phyloP scores from a whole-genome alignment of 2,888 invertebrate genomes.

The Cenopis cana region DNA sequence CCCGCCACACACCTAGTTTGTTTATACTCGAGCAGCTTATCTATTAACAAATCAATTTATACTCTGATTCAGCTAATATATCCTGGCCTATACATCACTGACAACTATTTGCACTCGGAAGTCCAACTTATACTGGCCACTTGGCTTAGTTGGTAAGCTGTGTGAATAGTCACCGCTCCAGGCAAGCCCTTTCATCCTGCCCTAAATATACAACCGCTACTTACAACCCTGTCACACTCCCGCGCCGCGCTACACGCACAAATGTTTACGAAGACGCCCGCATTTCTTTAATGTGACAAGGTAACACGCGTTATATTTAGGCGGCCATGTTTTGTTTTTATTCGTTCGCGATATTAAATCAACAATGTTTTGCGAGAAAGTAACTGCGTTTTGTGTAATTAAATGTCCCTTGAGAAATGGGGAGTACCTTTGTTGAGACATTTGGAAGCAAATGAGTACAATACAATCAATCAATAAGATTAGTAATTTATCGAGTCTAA shows the following conservation, averaged over 20 bases:
- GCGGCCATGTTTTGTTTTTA: constrained; percentile 68
- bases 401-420: background rate
- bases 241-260: constrained; percentile 55
- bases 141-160: background rate
- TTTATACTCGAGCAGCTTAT: constrained; percentile 8
- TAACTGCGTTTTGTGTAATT: constrained; percentile 2
- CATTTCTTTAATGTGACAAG: constrained; percentile 64
- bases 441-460: background rate
- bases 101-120: background rate
- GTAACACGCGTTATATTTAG: constrained; percentile 75
- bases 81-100: background rate
- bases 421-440: background rate
- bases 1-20: constrained; percentile 20
- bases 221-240: constrained; percentile 73
- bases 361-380: constrained; percentile 34
- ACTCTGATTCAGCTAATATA: background rate
- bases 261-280: constrained; percentile 57
- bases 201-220: constrained; percentile 60
- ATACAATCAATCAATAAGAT: too few species aligned
- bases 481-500: background rate
- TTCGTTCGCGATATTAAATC: constrained; percentile 47
- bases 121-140: background rate
- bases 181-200: constrained; percentile 38
- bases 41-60: constrained; percentile 1
- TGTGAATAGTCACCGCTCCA: constrained; percentile 11